A percentile compares a stretch with the other conserved stretches of the same genome.
Evolutionary conservation across 64 coral and sea anemone species (phyloP).

Genomic region (Montipora sp.): DNA sequence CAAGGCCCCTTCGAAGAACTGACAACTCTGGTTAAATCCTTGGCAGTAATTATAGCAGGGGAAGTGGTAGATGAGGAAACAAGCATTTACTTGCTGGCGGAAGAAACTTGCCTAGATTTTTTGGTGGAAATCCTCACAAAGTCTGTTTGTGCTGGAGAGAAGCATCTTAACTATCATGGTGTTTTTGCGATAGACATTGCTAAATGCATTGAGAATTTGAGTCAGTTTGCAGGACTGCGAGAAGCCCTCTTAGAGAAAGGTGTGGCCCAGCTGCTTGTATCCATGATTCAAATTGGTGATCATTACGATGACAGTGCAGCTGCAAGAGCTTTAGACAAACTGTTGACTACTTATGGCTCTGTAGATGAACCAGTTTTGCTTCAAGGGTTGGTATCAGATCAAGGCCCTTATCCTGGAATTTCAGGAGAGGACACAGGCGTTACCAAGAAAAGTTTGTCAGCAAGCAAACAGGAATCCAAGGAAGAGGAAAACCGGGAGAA

Average conservation of each 20-base stretch:
- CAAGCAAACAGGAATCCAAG: too few species aligned
- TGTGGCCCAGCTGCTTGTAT: conserved; percentile 30
- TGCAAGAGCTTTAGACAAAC: conserved; percentile 27
- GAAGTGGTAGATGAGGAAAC: conserved; percentile 40
- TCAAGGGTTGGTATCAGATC: conserved; percentile 33
- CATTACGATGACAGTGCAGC: conserved; percentile 31
- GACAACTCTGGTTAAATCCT: conserved; percentile 40
- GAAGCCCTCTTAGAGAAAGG: conserved; percentile 30
- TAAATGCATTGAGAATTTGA: conserved; percentile 36
- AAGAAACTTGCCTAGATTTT: conserved; percentile 49
- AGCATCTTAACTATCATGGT: conserved; percentile 45
- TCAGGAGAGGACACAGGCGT: too few species aligned
- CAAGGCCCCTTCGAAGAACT: conserved; percentile 48
- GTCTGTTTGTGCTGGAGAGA: conserved; percentile 29
- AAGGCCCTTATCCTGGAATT: not conserved
- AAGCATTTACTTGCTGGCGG: conserved; percentile 40
- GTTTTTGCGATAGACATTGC: conserved; percentile 37
- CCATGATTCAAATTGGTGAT: conserved; percentile 51
- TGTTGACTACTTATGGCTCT: not conserved
- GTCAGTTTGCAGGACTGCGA: conserved; percentile 23
- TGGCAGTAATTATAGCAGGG: conserved; percentile 21
- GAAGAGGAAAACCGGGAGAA: too few species aligned
- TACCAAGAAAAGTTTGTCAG: too few species aligned
- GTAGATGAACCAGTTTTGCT: conserved; percentile 35
- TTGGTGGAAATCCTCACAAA: conserved; percentile 29